Percentiles rank a stretch among this genome's conserved stretches.
Conservation (phyloP, 2,888 invertebrate species). For the Dolichomitus sp. region DNA sequence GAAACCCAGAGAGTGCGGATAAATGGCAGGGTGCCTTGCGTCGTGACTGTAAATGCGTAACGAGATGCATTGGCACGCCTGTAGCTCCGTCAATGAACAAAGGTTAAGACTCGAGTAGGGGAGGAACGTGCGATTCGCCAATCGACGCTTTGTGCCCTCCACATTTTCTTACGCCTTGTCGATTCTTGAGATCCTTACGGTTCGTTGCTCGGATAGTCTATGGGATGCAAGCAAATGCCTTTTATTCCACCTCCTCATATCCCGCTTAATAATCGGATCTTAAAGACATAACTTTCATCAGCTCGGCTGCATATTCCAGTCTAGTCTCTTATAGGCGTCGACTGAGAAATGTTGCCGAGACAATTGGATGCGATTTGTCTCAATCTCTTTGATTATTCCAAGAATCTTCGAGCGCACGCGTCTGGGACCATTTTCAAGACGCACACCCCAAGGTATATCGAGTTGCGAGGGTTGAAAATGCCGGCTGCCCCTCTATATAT, state of each 20-base stretch:
- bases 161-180: not conserved
- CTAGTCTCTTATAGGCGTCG: not conserved
- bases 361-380: conserved; percentile 68
- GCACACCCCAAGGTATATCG: conserved; percentile 2
- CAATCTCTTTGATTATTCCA: conserved; percentile 47
- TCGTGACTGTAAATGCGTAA: conserved; percentile 32
- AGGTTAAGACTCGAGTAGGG: conserved; percentile 16
- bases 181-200: conserved; percentile 9
- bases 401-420: not conserved
- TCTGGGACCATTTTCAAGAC: not conserved
- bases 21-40: not conserved
- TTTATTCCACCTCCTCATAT: not conserved
- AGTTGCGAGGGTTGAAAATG: conserved; percentile 27
- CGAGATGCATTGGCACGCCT: conserved; percentile 52
- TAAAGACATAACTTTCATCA: not conserved
- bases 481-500: conserved; percentile 1
- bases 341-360: conserved; percentile 8
- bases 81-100: conserved; percentile 29
- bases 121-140: conserved; percentile 22
- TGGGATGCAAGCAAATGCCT: not conserved
- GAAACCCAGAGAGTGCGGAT: not conserved
- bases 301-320: conserved; percentile 33
- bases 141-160: not conserved
- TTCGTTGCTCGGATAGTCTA: not conserved
- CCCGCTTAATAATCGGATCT: not conserved